A percentile compares a stretch with the other conserved stretches of the same genome.
Conservation (phyloP, 1,140 invertebrate genomes). For the Drosophila sp. region DNA sequence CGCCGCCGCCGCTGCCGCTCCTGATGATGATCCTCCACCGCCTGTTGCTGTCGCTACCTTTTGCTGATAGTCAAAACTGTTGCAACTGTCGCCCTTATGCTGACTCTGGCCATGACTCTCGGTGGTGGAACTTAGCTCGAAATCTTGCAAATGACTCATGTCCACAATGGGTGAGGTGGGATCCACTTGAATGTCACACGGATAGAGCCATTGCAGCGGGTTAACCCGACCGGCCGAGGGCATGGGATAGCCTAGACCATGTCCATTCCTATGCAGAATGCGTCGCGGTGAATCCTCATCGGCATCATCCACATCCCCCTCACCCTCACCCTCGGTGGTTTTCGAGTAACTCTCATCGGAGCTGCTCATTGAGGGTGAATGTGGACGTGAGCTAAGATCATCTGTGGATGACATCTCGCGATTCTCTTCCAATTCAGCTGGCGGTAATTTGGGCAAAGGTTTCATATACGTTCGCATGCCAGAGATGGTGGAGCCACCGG, state of each 20-base stretch:
- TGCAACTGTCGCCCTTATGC: conserved; percentile 86
- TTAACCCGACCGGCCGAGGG: conserved; percentile 50
- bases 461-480: conserved; percentile 82
- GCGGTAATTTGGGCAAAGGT: conserved; percentile 85
- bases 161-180: conserved; percentile 73
- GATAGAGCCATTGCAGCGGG: conserved; percentile 85
- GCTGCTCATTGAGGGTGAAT: conserved; percentile 90
- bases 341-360: conserved; percentile 92
- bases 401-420: conserved; percentile 88
- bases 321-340: conserved; percentile 85
- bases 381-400: conserved; percentile 90
- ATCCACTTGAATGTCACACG: conserved; percentile 86
- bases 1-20: conserved; percentile 6
- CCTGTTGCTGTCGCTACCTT: conserved; percentile 55
- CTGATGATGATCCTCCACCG: background rate
- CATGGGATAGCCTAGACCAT: conserved; percentile 21
- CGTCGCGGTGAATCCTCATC: conserved; percentile 79
- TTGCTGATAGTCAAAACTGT: conserved; percentile 86
- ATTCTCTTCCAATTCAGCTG: conserved; percentile 80
- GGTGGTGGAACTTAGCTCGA: conserved; percentile 80
- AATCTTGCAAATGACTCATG: conserved; percentile 74
- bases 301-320: conserved; percentile 25
- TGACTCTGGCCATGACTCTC: conserved; percentile 82
- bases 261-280: conserved; percentile 33
- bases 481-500: conserved; percentile 44